Percentiles rank a stretch among this genome's conserved stretches.
These are phyloP conservation scores for Lepilemur septentrionalis DNA, from an alignment of 2,797 vertebrate genomes.

Conservation along the genomic window DNA sequence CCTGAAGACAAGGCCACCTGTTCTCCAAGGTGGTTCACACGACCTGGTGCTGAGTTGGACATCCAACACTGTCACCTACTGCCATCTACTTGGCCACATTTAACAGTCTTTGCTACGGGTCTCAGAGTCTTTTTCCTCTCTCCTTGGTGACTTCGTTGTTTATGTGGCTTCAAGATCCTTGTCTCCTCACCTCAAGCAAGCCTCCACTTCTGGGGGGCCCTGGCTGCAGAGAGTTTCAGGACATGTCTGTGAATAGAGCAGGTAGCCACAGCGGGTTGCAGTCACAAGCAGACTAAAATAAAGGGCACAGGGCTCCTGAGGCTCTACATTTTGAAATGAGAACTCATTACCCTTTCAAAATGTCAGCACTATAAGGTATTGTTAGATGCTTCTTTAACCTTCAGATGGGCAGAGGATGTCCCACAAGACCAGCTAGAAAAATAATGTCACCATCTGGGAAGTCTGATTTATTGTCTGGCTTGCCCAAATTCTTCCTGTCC, in stretches of 20 bases:
- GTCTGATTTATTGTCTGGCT: constrained; percentile 42
- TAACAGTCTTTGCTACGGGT: background rate
- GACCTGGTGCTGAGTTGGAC: background rate
- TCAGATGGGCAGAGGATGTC: constrained; percentile 29
- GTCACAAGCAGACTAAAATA: background rate
- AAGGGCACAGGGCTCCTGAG: background rate
- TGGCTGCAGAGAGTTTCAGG: background rate
- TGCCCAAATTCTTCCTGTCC: constrained; percentile 13
- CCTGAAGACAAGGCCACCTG: background rate
- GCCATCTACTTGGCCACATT: background rate
- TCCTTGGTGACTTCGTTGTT: background rate
- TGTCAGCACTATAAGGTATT: constrained; percentile 17
- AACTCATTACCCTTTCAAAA: constrained; percentile 66
- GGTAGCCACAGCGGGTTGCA: background rate
- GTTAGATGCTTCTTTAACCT: constrained; percentile 39
- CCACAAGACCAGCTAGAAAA: constrained; percentile 45
- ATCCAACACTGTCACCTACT: background rate
- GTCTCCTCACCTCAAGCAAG: background rate
- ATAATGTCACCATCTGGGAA: constrained; percentile 38
- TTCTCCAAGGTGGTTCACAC: background rate
- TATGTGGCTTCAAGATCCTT: background rate
- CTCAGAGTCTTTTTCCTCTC: background rate
- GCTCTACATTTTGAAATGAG: constrained; percentile 21
- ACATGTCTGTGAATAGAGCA: background rate
- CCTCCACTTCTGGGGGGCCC: background rate